Evolutionary conservation across 2,113 vertebrate genomes (phyloP).

Genomic region (Chaetodon auriga): DNA sequence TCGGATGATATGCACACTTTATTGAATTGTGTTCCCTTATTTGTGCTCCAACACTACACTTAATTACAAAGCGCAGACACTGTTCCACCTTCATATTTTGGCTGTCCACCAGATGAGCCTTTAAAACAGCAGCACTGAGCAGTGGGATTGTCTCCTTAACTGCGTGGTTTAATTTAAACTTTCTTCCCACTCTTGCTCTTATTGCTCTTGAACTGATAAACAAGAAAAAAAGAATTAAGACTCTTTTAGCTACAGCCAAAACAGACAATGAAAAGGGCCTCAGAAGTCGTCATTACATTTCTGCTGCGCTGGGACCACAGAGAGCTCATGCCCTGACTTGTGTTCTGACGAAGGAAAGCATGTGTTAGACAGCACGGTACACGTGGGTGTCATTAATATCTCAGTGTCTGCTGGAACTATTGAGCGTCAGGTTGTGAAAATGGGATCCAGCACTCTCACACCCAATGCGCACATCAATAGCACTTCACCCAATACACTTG

Average conservation of each 20-base stretch:
- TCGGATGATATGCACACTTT: constrained; percentile 21
- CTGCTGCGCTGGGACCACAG: background rate
- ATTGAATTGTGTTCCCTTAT: constrained; percentile 40
- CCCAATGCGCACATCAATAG: constrained; percentile 43
- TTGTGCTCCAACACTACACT: constrained; percentile 12
- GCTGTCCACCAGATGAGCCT: constrained; percentile 11
- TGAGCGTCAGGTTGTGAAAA: constrained; percentile 61
- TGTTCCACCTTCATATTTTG: constrained; percentile 21
- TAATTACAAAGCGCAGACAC: constrained; percentile 31
- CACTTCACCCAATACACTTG: constrained; percentile 56
- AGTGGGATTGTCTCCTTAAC: background rate
- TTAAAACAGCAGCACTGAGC: background rate
- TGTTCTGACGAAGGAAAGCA: background rate
- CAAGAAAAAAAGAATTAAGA: background rate
- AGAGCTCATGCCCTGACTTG: background rate
- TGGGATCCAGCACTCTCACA: constrained; percentile 55
- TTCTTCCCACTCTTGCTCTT: background rate
- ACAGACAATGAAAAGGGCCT: background rate
- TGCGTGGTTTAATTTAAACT: constrained; percentile 1
- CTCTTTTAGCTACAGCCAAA: background rate
- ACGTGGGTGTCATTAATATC: constrained; percentile 55
- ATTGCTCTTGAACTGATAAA: background rate
- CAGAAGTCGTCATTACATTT: background rate
- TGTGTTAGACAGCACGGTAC: constrained; percentile 26
- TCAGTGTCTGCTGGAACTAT: constrained; percentile 40